phyloP scores from a whole-genome alignment of 1,140 invertebrate genomes.

The Brevipalpus yothersi region DNA sequence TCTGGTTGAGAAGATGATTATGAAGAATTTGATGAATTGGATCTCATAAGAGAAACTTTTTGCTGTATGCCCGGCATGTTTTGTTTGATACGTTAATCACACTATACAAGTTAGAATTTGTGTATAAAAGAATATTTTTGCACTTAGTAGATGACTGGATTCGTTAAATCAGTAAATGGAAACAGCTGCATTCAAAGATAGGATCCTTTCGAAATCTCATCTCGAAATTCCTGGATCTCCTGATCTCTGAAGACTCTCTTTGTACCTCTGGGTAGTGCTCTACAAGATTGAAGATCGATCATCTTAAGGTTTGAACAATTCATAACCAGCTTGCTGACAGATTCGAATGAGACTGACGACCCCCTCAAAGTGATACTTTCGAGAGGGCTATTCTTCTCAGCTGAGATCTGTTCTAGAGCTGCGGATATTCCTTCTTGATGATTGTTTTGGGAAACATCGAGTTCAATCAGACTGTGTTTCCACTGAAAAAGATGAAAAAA shows the following conservation, averaged over 20 bases:
- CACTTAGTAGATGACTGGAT: no score
- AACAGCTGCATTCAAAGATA: background rate
- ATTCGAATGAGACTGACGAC: background rate
- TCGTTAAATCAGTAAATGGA: no score
- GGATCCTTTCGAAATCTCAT: constrained; percentile 1
- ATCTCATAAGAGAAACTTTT: no score
- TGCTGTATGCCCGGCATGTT: no score
- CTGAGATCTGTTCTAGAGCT: background rate
- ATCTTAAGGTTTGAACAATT: constrained; percentile 1
- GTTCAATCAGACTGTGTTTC: constrained; percentile 4
- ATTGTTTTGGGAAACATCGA: constrained; percentile 6
- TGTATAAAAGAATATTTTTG: no score
- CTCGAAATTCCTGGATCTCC: constrained; percentile 1
- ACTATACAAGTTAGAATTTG: no score
- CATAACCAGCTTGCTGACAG: background rate
- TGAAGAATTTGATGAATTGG: no score
- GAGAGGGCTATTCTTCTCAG: background rate
- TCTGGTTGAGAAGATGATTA: no score
- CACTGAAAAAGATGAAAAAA: background rate
- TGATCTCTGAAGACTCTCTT: constrained; percentile 2
- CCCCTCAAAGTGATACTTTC: background rate
- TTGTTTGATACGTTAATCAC: no score
- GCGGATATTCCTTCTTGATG: background rate
- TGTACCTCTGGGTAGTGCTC: constrained; percentile 6
- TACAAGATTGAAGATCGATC: constrained; percentile 8